A percentile compares a stretch with the other conserved stretches of the same genome.
These are phyloP conservation scores for Microcebus lehilahytsara DNA, from an alignment of 2,113 vertebrate genomes.

Conservation along the genomic window DNA sequence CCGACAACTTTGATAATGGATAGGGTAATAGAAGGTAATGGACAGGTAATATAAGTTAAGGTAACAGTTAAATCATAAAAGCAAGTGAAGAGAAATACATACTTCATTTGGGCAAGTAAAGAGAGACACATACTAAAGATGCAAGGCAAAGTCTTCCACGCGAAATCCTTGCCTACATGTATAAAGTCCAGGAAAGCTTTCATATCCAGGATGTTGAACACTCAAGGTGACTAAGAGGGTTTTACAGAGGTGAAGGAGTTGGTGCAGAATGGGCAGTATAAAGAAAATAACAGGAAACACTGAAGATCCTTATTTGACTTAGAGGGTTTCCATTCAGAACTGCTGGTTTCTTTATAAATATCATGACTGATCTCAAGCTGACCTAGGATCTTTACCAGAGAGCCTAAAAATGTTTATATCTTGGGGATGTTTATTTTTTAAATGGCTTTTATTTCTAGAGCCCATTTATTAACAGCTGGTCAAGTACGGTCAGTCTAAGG, in stretches of 20 bases:
- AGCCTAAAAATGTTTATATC: not conserved
- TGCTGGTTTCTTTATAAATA: not conserved
- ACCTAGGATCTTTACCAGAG: not conserved
- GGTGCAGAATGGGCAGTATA: not conserved
- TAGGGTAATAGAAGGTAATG: not conserved
- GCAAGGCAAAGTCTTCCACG: not conserved
- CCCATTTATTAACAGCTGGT: not conserved
- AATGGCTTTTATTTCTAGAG: not conserved
- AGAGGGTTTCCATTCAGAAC: not conserved
- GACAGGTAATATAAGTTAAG: not conserved
- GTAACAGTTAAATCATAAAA: not conserved
- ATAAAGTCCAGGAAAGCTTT: not conserved
- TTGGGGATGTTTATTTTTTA: not conserved
- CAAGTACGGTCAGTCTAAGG: not conserved
- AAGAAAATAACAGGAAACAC: not conserved
- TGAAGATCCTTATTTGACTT: not conserved
- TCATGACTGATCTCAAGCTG: not conserved
- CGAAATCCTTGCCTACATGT: not conserved
- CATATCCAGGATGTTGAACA: not conserved
- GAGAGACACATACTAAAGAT: not conserved
- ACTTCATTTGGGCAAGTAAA: not conserved
- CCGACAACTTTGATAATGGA: not conserved
- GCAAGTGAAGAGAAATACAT: not conserved
- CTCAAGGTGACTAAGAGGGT: not conserved
- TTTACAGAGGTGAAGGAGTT: not conserved